phyloP scores from a whole-genome alignment of 2,888 invertebrate species.

The Myopa tessellatipennis region DNA sequence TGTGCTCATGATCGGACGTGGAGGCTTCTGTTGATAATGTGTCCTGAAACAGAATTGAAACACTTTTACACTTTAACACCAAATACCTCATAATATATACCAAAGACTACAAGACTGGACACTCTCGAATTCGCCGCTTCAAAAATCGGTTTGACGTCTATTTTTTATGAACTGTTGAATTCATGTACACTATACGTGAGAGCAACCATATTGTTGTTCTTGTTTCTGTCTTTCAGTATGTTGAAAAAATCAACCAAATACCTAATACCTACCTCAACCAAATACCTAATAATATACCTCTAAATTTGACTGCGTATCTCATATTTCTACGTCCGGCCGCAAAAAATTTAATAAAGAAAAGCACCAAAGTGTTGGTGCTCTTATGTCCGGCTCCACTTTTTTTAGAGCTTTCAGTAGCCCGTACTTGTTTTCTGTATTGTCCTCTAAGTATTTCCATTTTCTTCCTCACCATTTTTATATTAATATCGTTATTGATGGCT shows the following conservation, averaged over 20 bases:
- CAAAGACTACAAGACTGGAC: too few species aligned
- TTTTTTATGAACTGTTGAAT: too few species aligned
- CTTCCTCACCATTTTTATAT: neutral
- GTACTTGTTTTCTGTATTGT: neutral
- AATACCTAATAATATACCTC: neutral
- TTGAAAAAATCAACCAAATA: too few species aligned
- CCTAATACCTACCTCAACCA: too few species aligned
- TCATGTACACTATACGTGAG: too few species aligned
- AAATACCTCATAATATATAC: neutral
- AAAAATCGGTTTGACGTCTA: too few species aligned
- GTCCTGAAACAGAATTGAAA: neutral
- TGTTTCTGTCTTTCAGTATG: too few species aligned
- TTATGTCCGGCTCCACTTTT: conserved; percentile 4
- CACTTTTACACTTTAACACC: neutral
- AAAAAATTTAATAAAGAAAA: neutral
- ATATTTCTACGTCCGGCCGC: neutral
- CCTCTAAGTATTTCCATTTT: conserved; percentile 1
- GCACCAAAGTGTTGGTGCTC: conserved; percentile 7
- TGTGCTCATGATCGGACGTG: neutral
- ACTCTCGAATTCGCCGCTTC: too few species aligned
- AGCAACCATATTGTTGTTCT: too few species aligned
- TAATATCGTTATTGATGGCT: neutral
- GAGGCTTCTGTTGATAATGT: neutral
- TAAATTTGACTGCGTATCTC: neutral
- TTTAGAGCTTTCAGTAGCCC: neutral